Conservation (phyloP, 1,140 invertebrate species). For the Papilio glaucus region DNA sequence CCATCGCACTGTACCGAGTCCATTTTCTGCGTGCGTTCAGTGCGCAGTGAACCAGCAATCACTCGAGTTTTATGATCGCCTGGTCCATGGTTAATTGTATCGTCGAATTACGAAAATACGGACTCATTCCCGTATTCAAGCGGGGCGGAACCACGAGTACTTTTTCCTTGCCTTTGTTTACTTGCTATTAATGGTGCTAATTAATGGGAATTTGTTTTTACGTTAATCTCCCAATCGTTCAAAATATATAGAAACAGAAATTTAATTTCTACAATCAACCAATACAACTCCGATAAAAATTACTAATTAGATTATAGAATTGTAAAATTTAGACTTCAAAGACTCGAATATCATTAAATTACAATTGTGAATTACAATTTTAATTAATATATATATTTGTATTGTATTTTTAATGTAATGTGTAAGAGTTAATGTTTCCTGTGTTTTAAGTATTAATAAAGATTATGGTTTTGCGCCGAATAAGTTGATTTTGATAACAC, state of each 20-base stretch:
- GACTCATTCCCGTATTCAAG: too few relatives aligned
- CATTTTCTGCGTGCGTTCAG: not conserved
- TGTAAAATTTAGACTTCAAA: not conserved
- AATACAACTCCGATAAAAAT: not conserved
- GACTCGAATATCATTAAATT: not conserved
- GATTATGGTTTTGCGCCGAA: too few relatives aligned
- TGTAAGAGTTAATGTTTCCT: too few relatives aligned
- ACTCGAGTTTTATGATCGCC: not conserved
- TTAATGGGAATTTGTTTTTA: too few relatives aligned
- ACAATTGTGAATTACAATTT: not conserved
- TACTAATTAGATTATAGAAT: not conserved
- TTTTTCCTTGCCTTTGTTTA: too few relatives aligned
- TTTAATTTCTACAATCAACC: not conserved
- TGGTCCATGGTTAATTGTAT: not conserved
- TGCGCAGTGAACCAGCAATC: not conserved
- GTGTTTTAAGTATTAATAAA: too few relatives aligned
- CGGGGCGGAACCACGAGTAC: too few relatives aligned
- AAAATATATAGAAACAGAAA: not conserved
- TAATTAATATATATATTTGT: not conserved
- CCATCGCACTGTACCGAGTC: constrained; percentile 21
- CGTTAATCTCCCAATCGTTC: not conserved
- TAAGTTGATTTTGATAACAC: too few relatives aligned
- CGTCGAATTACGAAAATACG: too few relatives aligned
- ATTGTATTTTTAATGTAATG: too few relatives aligned
- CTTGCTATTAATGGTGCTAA: too few relatives aligned